Base-by-base conservation (phyloP, 1,140 invertebrate species). In the Drosophila lacteicornis region DNA sequence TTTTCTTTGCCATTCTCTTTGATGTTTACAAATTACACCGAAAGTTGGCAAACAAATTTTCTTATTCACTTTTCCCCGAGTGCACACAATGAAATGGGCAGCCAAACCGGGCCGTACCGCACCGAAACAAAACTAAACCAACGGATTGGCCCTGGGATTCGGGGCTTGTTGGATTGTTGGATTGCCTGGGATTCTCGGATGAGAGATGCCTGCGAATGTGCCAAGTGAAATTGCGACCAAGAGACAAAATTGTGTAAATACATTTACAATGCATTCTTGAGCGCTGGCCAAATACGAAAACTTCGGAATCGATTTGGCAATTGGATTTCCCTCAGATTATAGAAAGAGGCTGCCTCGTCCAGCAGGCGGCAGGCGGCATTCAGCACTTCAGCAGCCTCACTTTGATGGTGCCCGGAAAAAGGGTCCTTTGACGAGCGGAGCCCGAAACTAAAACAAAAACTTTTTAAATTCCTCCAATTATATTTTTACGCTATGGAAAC, bases 1-100 rank as follows among this genome's bases (percentile, higher is more conserved):
- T 85, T 91, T 90, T 85, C 79, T 75, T 82, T 81, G 73, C 75
- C 80, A 82, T 90, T 91, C 86, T 90, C 86, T 90, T 90, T 90
- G 85, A 90, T 90, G 85, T 90, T 90, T 90, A 90, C 85, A 90
- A 90, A 90, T 90, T 90, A 90, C 86, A 90, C 82, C 86, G 80
- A 88, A 90, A 88, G 75, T 90, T 90, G 86, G 75, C 86, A 90
- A 90, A 90, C 85, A 90, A 90, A 90, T 90, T 90, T 90, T 90
- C 85, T 90, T 90, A 91, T 90, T 88, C 85, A 88, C 85, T 88
- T 90, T 87, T 78, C 57, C 63, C 63, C 65, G 51, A 79, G 66
- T 75, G 63, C 74, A 82, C 80, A 82, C 80, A 82, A 73, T 70
- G 67, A 77, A 86, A 79, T 82, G 59, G 75, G 42, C 69, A 82